Base-by-base conservation (phyloP, 1,140 invertebrate genomes). In the Heterodera schachtii region DNA sequence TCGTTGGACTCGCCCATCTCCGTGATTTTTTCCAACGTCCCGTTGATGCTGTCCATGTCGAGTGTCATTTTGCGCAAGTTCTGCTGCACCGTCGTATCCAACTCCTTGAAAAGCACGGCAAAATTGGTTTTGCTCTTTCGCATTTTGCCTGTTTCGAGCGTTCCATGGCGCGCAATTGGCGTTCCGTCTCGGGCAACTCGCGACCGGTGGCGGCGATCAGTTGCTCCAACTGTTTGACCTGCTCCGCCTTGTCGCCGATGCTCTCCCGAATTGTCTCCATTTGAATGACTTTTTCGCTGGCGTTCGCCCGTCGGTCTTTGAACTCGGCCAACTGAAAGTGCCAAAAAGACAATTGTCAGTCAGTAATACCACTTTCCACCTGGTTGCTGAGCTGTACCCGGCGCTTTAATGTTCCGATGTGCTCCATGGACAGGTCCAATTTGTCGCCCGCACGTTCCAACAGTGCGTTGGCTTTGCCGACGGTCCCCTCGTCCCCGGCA, bases 181-280 rank as follows among this genome's bases (percentile, higher is more conserved):
- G 52, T 21, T 78, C 77, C 13, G 49, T 31, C 47, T n/a, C 64
- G 11, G 77, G 77, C 31, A 78, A 78, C 47, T 78, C 64, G 66
- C 47, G 64, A 69, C 44, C 21, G n/a, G 77, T 41, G 9, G 77
- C 19, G 70, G 77, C 19, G 31, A 80, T 80, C 7, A 79, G 71
- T 7, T 44, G 43, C 49, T 80, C 79, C 52, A 80, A 16, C 49
- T 80, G 46, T 64, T 80, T 80, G 31, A 80, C 5, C 44, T 80
- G 76, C n/a, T 69, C 60, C 31, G 44, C 46, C 16, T 70, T 78
- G 21, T 78, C 31, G 4, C 66, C 31, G 41, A 78, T 69, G 47
- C 70, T 78, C 70, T 66, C 49, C 16, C 66, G 52, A 13, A 78
- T 64, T 52, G 77, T 41, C 21, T 78, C 77, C 46, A 78, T 43